These are phyloP conservation scores for Digitonthophagus gazella DNA, from an alignment of 2,888 invertebrate species.

Conservation along the genomic window DNA sequence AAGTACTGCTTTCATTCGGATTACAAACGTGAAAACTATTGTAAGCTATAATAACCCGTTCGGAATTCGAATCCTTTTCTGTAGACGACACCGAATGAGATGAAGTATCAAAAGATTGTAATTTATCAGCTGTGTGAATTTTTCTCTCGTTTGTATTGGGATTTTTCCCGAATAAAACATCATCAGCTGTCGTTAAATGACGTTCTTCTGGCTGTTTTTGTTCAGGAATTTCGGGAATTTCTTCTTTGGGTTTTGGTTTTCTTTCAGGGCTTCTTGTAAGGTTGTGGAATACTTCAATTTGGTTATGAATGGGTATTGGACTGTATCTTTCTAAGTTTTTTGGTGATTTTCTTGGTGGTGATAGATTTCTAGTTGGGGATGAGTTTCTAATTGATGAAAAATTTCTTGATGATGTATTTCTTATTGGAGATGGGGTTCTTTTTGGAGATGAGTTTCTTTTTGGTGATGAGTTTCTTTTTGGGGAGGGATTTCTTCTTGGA, in stretches of 20 bases:
- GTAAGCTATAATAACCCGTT: no score
- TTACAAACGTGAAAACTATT: constrained; percentile 36
- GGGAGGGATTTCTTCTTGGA: no score
- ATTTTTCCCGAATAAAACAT: constrained; percentile 24
- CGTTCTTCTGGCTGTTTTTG: constrained; percentile 13
- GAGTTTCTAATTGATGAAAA: no score
- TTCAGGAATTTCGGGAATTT: neutral
- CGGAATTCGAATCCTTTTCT: no score
- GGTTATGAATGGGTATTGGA: constrained; percentile 56
- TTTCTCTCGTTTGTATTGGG: constrained; percentile 23
- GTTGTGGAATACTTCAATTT: constrained; percentile 68
- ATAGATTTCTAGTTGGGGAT: constrained; percentile 4
- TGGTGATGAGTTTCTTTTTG: no score
- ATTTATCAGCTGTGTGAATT: constrained; percentile 32
- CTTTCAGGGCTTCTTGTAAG: constrained; percentile 62
- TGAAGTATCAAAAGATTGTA: no score
- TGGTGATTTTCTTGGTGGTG: constrained; percentile 28
- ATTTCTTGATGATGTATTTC: no score
- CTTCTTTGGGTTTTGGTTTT: constrained; percentile 19
- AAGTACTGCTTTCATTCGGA: constrained; percentile 4
- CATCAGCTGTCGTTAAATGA: constrained; percentile 30
- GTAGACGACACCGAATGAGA: no score
- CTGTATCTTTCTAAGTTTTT: constrained; percentile 39
- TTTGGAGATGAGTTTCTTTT: no score
- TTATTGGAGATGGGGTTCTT: no score